Evolutionary conservation across 2,888 invertebrate genomes (phyloP).

Genomic region (Patella depressa): DNA sequence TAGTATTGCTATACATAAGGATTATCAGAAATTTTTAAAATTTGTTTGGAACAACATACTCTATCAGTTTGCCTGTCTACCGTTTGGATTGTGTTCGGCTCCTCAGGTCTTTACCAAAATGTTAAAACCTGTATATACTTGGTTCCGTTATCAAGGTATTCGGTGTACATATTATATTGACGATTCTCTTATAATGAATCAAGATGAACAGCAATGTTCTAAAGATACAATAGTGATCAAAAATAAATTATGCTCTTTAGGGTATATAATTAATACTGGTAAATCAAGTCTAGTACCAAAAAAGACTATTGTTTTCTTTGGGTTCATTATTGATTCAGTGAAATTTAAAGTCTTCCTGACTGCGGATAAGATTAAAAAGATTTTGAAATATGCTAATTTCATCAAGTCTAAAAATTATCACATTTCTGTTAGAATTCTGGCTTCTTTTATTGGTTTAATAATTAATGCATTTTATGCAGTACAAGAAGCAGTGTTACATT

Average conservation of each 20-base stretch:
- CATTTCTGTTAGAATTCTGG: not conserved
- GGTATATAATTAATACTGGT: not conserved
- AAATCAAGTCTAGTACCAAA: not conserved
- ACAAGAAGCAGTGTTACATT: not conserved
- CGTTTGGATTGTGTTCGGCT: not conserved
- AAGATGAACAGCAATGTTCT: not conserved
- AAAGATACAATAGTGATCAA: not conserved
- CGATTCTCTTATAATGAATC: not conserved
- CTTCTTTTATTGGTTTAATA: conserved; percentile 20
- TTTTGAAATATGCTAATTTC: not conserved
- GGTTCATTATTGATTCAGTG: not conserved
- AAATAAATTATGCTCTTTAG: conserved; percentile 19
- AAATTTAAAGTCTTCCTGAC: not conserved
- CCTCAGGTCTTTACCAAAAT: not conserved
- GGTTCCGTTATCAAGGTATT: conserved; percentile 14
- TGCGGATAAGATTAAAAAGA: not conserved
- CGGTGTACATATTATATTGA: conserved; percentile 9
- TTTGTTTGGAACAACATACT: conserved; percentile 19
- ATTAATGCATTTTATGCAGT: conserved; percentile 21
- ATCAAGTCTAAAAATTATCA: not conserved
- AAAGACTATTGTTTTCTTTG: not conserved
- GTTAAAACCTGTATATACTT: not conserved
- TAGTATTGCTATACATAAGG: conserved; percentile 12
- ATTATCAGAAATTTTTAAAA: conserved; percentile 24
- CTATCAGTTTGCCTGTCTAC: conserved; percentile 19